phyloP scores from a whole-genome alignment of 2,113 vertebrate genomes.

The Ardeotis arabs region DNA sequence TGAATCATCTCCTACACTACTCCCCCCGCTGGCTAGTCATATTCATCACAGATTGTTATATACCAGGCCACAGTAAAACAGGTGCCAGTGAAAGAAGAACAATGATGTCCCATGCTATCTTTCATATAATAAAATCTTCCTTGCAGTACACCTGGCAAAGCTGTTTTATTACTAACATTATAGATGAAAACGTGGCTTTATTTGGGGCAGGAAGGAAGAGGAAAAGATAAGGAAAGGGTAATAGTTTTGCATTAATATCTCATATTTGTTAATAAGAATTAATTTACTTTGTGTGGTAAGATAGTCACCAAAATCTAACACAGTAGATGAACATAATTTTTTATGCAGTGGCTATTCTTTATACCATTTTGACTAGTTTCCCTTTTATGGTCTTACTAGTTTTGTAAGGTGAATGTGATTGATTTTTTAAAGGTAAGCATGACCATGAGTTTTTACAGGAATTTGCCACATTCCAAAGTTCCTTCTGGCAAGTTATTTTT shows the following conservation, averaged over 20 bases:
- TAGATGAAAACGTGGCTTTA: not conserved
- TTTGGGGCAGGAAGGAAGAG: not conserved
- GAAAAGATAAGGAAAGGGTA: not conserved
- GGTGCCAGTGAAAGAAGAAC: not conserved
- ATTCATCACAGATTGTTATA: not conserved
- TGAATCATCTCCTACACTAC: not conserved
- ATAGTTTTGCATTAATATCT: not conserved
- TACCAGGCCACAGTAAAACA: not conserved
- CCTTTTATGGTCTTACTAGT: not conserved
- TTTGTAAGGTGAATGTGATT: not conserved
- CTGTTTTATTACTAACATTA: not conserved
- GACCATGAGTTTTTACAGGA: not conserved
- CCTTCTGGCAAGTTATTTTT: not conserved
- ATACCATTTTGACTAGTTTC: not conserved
- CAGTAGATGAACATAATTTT: not conserved
- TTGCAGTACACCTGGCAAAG: not conserved
- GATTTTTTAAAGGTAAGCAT: not conserved
- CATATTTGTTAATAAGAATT: not conserved
- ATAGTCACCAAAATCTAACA: not conserved
- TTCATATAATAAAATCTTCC: not conserved
- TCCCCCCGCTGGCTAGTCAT: not conserved
- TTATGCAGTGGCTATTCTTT: not conserved
- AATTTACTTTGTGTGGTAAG: not conserved
- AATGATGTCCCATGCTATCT: not conserved
- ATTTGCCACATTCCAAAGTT: not conserved